Base-by-base conservation (phyloP, 2,113 vertebrate genomes). In the Hoplias malabaricus region DNA sequence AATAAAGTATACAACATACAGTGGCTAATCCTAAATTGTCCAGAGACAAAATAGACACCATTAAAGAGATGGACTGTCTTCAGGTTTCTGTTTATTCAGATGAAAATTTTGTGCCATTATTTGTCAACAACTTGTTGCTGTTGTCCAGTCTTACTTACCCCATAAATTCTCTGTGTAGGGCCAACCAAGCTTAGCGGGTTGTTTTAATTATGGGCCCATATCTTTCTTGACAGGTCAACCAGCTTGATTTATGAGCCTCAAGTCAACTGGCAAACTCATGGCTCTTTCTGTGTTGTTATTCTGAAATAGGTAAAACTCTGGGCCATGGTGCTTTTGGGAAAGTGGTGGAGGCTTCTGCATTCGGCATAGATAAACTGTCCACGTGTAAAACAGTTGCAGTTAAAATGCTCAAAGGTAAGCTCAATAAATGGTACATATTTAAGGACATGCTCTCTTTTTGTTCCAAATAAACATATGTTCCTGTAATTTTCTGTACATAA, bases 381-480 rank as follows among this genome's bases (percentile, higher is more conserved):
- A 98, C 96, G 80, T 98, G 95, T 93, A 98, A 98, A 93, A 98
- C 94, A 8, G 96, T 97, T 78, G 96, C 96, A 19, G 96, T 98
- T 84, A 98, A 98, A 93, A 98, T 98, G 96, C 92, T 98, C 50
- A 98, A 98, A 96, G 96, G 96, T 98, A 86, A 13, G 14, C 29
- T 29, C 56, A 29, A 13, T 48, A 48, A 12, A 48, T 62, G 16
- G n/a, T n/a, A n/a, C 14, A 46, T 53, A 46, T 21, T 69, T 12
- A 25, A 56, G 23, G 19, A 2, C 43, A 33, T 34, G 40, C 19
- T 42, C 16, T 3, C n/a, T 4, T 59, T 59, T 73, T n/a, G 25
- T 61, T 19, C 11, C 23, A 2, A 16, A 43, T 10, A 7, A 9
- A 9, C n/a, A 23, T 23, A 48, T 48, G 11, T 48, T 1, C n/a